Evolutionary conservation across 2,797 vertebrate species (phyloP), one percentile per base, ranked within the genome.

Genomic region (Pangasius krempfi): DNA sequence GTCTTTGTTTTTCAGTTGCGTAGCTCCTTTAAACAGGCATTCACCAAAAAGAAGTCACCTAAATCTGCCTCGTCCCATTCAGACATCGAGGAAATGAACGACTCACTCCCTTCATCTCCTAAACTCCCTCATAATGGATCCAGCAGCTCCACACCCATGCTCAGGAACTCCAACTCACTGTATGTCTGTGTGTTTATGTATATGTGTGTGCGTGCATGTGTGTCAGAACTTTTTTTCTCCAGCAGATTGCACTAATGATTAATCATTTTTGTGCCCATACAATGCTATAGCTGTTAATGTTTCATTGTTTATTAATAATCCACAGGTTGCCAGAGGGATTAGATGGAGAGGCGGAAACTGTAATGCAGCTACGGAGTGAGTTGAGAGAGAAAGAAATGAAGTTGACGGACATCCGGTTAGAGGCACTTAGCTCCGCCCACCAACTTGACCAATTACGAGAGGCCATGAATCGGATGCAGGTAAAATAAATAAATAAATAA

Each of bases 391-490:
- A 99, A 94, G 98, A 99, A 96, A 99, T 99, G 98, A 99, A 99
- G 92, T 92, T 99, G 94, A 99, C 98, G 0, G 98, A 99, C 85
- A 99, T 99, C 87, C 97, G 98, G 5, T 95, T 99, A 44, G 98
- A 99, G 90, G 98, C 98, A 0, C 97, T 99, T 2, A 99, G 98
- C 95, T 99, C 98, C 0, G 98, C 98, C 2, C 98, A 99, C 92
- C 98, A 99, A 94, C 97, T 99, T 14, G 98, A 99, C 95, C 98
- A 99, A 93, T 97, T 99, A 44, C 94, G 98, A 0, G 98, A 99
- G 92, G 97, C 98, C 76, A 99, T 99, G 98, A 99, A 99, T 95
- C 96, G 97, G 90, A 99, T 99, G 98, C 98, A 99, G 98, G 98
- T 99, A 89, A 90, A 20, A 75, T 47, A 58, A 25, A 40, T 18